phyloP scores from a whole-genome alignment of 2,888 invertebrate genomes.

The Ochlodes sylvanus region DNA sequence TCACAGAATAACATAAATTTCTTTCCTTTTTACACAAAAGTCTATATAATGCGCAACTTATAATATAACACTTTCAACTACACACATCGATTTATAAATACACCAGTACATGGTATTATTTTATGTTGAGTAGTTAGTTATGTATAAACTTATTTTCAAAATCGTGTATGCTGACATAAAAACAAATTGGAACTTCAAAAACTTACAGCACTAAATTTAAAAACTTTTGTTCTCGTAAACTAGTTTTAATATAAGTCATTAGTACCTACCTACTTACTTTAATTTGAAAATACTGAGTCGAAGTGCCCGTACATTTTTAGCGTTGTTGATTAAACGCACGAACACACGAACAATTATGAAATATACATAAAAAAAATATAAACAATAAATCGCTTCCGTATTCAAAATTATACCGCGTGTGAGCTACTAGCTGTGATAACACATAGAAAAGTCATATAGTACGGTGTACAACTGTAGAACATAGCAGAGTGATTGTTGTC shows the following conservation, averaged over 20 bases:
- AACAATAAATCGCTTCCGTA: too few species aligned
- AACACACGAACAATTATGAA: background rate
- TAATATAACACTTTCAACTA: background rate
- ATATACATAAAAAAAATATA: background rate
- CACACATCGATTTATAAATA: background rate
- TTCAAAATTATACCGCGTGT: too few species aligned
- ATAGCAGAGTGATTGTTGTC: too few species aligned
- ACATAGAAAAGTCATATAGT: too few species aligned
- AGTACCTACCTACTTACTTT: background rate
- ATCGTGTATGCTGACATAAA: background rate
- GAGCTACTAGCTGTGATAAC: too few species aligned
- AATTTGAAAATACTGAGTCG: background rate
- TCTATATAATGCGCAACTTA: background rate
- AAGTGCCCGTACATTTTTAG: background rate
- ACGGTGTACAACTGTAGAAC: too few species aligned
- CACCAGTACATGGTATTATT: background rate
- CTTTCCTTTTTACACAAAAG: background rate
- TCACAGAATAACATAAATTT: constrained; percentile 11
- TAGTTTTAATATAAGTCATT: background rate
- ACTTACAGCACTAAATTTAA: background rate
- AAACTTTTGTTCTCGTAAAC: background rate
- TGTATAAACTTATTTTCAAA: background rate
- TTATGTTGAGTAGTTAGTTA: background rate
- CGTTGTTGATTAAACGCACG: background rate
- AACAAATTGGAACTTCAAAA: background rate